Percentiles rank a stretch among this genome's conserved stretches.
These are phyloP conservation scores for Heliconius ismenius DNA, from an alignment of 2,888 invertebrate genomes.

Conservation along the genomic window DNA sequence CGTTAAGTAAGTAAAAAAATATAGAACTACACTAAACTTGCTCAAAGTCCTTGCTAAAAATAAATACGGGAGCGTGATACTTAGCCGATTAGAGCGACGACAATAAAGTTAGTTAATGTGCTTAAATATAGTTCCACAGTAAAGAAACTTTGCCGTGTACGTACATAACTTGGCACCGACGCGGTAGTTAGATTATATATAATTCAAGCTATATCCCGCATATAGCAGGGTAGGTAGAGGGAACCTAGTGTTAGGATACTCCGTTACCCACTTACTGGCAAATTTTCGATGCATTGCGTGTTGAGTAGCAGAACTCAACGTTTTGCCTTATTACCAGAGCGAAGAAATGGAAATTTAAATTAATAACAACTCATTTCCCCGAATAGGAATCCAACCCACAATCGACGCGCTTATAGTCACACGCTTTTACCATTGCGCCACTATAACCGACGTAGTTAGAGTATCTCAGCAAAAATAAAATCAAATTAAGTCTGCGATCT, in stretches of 20 bases:
- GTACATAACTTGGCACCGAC: conserved; percentile 30
- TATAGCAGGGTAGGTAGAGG: no score
- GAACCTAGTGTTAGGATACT: no score
- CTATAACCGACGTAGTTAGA: conserved; percentile 10
- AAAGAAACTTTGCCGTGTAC: conserved; percentile 56
- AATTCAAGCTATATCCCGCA: no score
- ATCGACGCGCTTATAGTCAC: no score
- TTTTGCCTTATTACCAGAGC: no score
- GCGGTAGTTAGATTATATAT: conserved; percentile 10
- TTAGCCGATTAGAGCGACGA: conserved; percentile 55
- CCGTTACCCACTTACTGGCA: no score
- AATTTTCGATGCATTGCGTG: no score
- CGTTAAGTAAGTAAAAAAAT: neutral
- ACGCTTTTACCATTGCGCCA: no score
- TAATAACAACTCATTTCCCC: no score
- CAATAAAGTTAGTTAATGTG: conserved; percentile 63
- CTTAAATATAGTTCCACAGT: conserved; percentile 62
- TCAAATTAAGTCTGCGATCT: conserved; percentile 65
- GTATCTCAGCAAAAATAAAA: conserved; percentile 60
- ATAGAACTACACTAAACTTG: neutral
- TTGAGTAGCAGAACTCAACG: no score
- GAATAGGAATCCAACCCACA: no score
- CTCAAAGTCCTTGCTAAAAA: conserved; percentile 45
- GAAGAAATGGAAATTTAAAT: no score
- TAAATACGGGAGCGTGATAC: conserved; percentile 53